Evolutionary conservation across 1,140 invertebrate genomes (phyloP), one percentile per base, ranked within the genome.

Genomic region (Eumaeus atala): DNA sequence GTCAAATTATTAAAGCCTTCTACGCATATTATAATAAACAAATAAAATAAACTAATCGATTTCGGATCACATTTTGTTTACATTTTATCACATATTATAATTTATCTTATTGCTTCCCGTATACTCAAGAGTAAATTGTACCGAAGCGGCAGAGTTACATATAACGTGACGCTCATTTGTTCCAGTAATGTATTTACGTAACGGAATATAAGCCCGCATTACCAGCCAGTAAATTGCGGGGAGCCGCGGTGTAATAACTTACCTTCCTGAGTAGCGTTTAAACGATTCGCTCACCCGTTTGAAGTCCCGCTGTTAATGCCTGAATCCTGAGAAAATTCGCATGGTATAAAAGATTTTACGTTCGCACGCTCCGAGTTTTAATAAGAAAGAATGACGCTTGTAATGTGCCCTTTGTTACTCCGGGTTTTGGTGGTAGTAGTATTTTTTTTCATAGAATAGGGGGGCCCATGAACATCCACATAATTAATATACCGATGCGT

Each of bases 171-270:
- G 40, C 52, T 59, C 52, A 59, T 59, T 55, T 54, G 53, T 59
- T 54, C 51, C 48, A 48, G 58, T 59, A 55, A 55, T 51, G 36
- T 52, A 33, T 48, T 51, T 48, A 59, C 54, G 38, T 53, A 44
- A 53, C 51, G 51, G 50, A 56, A 60, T 60, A 55, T 55, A 59
- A 52, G 52, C 62, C 35, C 36, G 59, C 55, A 51, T 63, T 60
- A 40, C 48, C 55, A 60, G 48, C 48, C 55, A 60, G 52, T 76
- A 74, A 76, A 76, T 74, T 66, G 62, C 56, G 63, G 53, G 53
- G 62, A 70, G 70, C 56, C 68, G 58, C 56, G 58, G 70, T 67
- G 64, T 47, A 67, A 75, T 78, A 78, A 72, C 66, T 77, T 72
- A 78, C 62, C 51, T 58, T 54, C 48, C 58, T 64, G 61, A 72